A percentile compares a stretch with the other conserved stretches of the same genome.
Evolutionary conservation across 2,888 invertebrate species (phyloP).

Genomic region (Lasioglossum oenotherae): DNA sequence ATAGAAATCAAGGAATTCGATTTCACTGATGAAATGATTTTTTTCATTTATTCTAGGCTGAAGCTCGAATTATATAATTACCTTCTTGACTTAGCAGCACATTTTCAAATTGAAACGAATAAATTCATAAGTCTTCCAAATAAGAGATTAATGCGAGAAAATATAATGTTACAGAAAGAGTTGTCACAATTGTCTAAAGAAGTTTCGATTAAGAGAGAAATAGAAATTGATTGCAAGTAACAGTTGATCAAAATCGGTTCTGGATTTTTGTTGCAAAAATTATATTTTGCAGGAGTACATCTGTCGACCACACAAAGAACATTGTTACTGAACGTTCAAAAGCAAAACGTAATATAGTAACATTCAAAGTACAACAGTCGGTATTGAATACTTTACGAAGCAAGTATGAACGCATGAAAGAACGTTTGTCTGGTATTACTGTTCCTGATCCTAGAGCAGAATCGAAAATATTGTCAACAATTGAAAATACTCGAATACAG

Average conservation of each 20-base stretch:
- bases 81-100: constrained; percentile 69
- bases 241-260: not conserved
- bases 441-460: constrained; percentile 22
- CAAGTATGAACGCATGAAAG: constrained; percentile 36
- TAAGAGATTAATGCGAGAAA: constrained; percentile 76
- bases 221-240: constrained; percentile 60
- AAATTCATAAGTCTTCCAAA: constrained; percentile 66
- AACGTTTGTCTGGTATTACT: constrained; percentile 38
- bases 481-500: constrained; percentile 21
- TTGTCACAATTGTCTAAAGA: constrained; percentile 57
- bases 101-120: constrained; percentile 73
- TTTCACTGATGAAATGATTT: not conserved
- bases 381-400: constrained; percentile 61
- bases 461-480: constrained; percentile 30
- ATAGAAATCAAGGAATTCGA: not conserved
- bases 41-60: constrained; percentile 68
- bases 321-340: constrained; percentile 25
- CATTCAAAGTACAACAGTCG: constrained; percentile 65
- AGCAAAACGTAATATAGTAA: constrained; percentile 50
- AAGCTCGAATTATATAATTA: constrained; percentile 75
- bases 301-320: constrained; percentile 15
- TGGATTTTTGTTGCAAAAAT: not conserved
- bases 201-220: constrained; percentile 44
- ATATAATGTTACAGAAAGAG: constrained; percentile 76
- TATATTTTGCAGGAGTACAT: constrained; percentile 26